Evolutionary conservation across 2,113 vertebrate genomes (phyloP).

Genomic region (Nothobranchius kuhntae): DNA sequence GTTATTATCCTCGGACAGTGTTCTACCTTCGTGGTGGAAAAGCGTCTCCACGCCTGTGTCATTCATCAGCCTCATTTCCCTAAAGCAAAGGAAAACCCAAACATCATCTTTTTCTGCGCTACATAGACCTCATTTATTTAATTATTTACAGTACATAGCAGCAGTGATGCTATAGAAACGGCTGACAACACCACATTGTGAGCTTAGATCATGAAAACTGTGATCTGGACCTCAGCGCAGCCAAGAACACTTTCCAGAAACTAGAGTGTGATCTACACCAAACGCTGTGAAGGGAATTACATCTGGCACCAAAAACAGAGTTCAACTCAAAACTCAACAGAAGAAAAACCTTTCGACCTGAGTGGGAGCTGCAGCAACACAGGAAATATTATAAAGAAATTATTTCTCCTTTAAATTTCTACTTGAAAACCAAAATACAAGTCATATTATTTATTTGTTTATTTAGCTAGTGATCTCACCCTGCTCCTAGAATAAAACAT

Average conservation of each 20-base stretch:
- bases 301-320: constrained; percentile 37
- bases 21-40: constrained; percentile 29
- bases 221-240: constrained; percentile 52
- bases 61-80: constrained; percentile 35
- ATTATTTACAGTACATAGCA: constrained; percentile 70
- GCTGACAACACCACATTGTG: constrained; percentile 55
- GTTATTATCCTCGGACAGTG: constrained; percentile 10
- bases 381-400: background rate
- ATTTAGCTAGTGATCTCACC: too few relatives aligned
- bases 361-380: background rate
- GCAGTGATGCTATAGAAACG: constrained; percentile 62
- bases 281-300: constrained; percentile 54
- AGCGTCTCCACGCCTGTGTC: constrained; percentile 25
- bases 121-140: constrained; percentile 32
- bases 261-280: constrained; percentile 31
- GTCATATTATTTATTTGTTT: too few relatives aligned
- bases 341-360: constrained; percentile 5
- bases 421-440: too few relatives aligned
- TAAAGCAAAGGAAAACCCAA: constrained; percentile 37
- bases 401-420: too few relatives aligned
- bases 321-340: constrained; percentile 16
- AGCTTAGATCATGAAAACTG: constrained; percentile 66
- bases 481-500: too few relatives aligned
- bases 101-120: constrained; percentile 23
- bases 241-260: constrained; percentile 58